These are phyloP conservation scores for Pogonognathellus flavescens DNA, from an alignment of 1,140 invertebrate species.

Conservation along the genomic window DNA sequence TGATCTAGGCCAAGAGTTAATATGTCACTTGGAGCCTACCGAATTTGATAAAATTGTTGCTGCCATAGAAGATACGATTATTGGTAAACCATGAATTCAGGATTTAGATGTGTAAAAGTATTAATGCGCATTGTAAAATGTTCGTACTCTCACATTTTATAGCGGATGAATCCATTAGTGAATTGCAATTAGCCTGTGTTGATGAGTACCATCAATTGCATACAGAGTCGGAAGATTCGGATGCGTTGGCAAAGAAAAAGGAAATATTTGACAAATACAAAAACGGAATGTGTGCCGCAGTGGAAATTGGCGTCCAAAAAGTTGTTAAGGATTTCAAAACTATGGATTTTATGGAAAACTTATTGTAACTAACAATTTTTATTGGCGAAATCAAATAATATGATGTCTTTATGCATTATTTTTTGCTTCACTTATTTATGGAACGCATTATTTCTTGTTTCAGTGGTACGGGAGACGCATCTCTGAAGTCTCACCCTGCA, in stretches of 20 bases:
- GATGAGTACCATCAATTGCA: not conserved
- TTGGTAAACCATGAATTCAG: not conserved
- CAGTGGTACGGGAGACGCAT: not conserved
- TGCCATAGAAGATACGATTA: slow-evolving; percentile 20
- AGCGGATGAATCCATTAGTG: not conserved
- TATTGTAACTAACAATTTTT: not conserved
- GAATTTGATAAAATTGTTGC: slow-evolving; percentile 34
- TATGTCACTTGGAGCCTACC: not conserved
- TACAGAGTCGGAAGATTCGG: not conserved
- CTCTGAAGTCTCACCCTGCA: not conserved
- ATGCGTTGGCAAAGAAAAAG: not conserved
- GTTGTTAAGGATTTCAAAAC: not conserved
- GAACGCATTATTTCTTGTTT: not conserved
- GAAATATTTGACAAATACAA: slow-evolving; percentile 19
- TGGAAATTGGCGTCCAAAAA: not conserved
- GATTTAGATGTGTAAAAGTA: not conserved
- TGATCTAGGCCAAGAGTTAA: not conserved
- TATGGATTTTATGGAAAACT: not conserved
- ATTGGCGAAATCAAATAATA: too few species aligned
- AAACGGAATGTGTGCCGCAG: not conserved
- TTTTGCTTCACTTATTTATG: too few species aligned
- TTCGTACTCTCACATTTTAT: not conserved
- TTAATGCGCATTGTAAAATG: not conserved
- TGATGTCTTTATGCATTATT: too few species aligned
- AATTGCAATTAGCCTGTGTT: slow-evolving; percentile 1